Evolutionary conservation across 1,140 invertebrate species (phyloP).

Genomic region (Aphidius gifuensis): DNA sequence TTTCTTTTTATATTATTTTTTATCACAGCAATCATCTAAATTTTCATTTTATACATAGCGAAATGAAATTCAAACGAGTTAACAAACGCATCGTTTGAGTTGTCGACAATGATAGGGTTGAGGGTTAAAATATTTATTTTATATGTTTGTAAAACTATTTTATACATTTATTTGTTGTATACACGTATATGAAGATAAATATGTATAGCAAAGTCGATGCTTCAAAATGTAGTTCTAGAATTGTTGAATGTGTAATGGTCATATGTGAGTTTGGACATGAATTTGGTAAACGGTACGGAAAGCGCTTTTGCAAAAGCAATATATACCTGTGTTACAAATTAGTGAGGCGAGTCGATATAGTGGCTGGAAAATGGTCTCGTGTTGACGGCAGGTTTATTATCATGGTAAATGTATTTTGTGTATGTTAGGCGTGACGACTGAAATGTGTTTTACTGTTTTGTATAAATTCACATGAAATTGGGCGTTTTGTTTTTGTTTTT

Average conservation of each 20-base stretch:
- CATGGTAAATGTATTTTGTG: constrained; percentile 34
- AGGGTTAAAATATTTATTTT: constrained; percentile 19
- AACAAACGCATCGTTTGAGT: constrained; percentile 5
- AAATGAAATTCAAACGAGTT: constrained; percentile 8
- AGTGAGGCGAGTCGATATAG: constrained; percentile 29
- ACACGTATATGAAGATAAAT: not conserved
- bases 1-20: not conserved
- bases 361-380: constrained; percentile 27
- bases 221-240: constrained; percentile 23
- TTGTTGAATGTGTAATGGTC: constrained; percentile 16
- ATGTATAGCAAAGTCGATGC: constrained; percentile 26
- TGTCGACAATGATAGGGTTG: not conserved
- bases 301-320: constrained; percentile 26
- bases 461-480: too few species aligned
- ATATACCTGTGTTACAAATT: constrained; percentile 29
- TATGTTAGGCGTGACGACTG: not conserved
- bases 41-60: not conserved
- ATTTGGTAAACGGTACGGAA: constrained; percentile 29
- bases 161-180: not conserved
- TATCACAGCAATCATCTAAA: not conserved
- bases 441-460: not conserved
- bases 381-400: constrained; percentile 34
- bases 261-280: constrained; percentile 11
- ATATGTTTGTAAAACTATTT: not conserved
- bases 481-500: too few species aligned